Conservation (phyloP, 2,888 invertebrate species). For the Oligia strigilis region DNA sequence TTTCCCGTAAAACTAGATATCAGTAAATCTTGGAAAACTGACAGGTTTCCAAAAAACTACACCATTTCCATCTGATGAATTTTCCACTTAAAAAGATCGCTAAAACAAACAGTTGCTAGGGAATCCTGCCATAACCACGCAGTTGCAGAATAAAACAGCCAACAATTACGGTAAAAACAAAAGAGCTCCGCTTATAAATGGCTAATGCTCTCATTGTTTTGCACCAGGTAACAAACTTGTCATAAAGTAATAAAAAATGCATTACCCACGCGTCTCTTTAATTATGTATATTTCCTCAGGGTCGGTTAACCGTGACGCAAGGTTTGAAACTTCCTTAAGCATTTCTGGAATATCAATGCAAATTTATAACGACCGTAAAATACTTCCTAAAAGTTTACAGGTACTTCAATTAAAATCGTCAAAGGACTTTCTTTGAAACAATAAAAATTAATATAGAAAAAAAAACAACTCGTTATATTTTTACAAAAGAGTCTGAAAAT, state of each 20-base stretch:
- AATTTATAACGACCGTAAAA: slow-evolving; percentile 1
- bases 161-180: slow-evolving; percentile 37
- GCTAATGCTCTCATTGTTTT: slow-evolving; percentile 33
- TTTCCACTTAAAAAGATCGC: background rate
- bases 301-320: slow-evolving; percentile 9
- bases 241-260: slow-evolving; percentile 49
- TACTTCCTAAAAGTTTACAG: background rate
- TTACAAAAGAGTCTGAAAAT: background rate
- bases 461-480: no score
- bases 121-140: slow-evolving; percentile 21
- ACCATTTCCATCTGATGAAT: background rate
- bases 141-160: slow-evolving; percentile 6
- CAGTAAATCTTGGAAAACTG: background rate
- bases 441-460: background rate
- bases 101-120: background rate
- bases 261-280: slow-evolving; percentile 31
- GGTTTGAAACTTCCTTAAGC: slow-evolving; percentile 23
- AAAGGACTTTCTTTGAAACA: background rate
- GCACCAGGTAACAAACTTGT: slow-evolving; percentile 44
- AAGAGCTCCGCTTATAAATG: slow-evolving; percentile 32
- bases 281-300: slow-evolving; percentile 27
- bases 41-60: background rate
- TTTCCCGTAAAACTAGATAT: background rate
- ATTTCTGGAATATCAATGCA: slow-evolving; percentile 17
- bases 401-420: background rate